These are phyloP conservation scores for Nemapogon koenigi DNA, from an alignment of 2,888 invertebrate genomes.

Conservation along the genomic window DNA sequence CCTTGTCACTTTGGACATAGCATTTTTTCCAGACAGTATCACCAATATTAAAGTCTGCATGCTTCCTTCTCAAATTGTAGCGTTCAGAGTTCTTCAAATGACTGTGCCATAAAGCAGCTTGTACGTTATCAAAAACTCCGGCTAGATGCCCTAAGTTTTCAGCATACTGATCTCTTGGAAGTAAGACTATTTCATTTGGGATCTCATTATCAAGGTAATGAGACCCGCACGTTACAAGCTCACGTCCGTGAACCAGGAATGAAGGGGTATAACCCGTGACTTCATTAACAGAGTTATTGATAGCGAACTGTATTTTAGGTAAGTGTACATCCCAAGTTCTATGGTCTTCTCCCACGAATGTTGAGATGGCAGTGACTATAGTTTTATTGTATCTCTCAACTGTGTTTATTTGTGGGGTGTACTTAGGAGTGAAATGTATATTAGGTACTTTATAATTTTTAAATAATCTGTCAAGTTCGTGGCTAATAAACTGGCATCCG, in stretches of 20 bases:
- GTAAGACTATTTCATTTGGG: conserved; percentile 13
- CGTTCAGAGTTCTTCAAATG: conserved; percentile 15
- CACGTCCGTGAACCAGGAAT: conserved; percentile 17
- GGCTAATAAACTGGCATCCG: conserved; percentile 10
- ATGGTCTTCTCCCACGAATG: conserved; percentile 17
- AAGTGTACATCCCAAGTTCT: conserved; percentile 18
- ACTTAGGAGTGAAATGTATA: conserved; percentile 8
- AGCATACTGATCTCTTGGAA: conserved; percentile 15
- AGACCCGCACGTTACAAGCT: conserved; percentile 16
- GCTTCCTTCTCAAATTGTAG: conserved; percentile 16
- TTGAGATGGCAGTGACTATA: conserved; percentile 16
- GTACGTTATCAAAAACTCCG: conserved; percentile 17
- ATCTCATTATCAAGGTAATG: conserved; percentile 11
- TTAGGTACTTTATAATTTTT: conserved; percentile 11
- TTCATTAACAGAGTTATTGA: conserved; percentile 19
- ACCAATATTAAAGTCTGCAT: conserved; percentile 17
- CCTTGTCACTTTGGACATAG: not conserved
- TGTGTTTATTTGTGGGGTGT: conserved; percentile 8
- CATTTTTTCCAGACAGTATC: conserved; percentile 14
- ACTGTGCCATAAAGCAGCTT: conserved; percentile 12
- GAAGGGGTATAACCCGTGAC: conserved; percentile 17
- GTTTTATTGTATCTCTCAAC: conserved; percentile 12
- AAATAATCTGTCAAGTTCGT: conserved; percentile 7
- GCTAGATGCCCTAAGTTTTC: conserved; percentile 16
- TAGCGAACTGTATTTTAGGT: conserved; percentile 17